Evolutionary conservation across 2,113 vertebrate species (phyloP).

Genomic region (Corythornis vintsioides): DNA sequence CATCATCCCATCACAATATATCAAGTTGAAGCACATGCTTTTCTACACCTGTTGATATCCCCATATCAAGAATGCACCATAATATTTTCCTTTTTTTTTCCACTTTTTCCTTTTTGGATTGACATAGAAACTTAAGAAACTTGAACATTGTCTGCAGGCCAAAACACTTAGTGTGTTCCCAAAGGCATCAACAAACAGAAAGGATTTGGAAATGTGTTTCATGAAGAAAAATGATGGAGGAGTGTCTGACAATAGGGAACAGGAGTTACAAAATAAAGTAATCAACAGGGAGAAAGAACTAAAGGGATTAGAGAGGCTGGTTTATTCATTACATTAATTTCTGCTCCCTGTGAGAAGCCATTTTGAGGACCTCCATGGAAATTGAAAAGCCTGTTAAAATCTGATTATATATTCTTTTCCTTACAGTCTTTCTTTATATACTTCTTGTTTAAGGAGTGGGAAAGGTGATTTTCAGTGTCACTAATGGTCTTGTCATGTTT

Average conservation of each 20-base stretch:
- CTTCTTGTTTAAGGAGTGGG: background rate
- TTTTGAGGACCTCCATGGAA: background rate
- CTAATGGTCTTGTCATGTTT: background rate
- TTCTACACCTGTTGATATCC: background rate
- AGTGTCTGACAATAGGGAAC: background rate
- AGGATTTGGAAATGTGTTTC: background rate
- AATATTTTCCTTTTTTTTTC: background rate
- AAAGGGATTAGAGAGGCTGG: background rate
- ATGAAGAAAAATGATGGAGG: background rate
- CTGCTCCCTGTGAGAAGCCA: background rate
- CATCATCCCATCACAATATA: background rate
- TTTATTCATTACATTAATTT: background rate
- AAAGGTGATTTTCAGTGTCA: background rate
- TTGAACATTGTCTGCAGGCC: background rate
- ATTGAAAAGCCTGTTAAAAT: background rate
- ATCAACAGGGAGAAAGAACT: background rate
- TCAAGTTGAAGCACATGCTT: background rate
- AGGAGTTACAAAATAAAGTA: background rate
- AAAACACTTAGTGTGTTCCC: background rate
- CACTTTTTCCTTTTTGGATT: background rate
- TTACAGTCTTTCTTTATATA: background rate
- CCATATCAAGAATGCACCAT: background rate
- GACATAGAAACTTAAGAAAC: background rate
- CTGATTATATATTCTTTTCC: background rate
- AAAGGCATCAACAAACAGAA: background rate